Base-by-base conservation (phyloP, 2,113 vertebrate species). In the Corydoras sp. region DNA sequence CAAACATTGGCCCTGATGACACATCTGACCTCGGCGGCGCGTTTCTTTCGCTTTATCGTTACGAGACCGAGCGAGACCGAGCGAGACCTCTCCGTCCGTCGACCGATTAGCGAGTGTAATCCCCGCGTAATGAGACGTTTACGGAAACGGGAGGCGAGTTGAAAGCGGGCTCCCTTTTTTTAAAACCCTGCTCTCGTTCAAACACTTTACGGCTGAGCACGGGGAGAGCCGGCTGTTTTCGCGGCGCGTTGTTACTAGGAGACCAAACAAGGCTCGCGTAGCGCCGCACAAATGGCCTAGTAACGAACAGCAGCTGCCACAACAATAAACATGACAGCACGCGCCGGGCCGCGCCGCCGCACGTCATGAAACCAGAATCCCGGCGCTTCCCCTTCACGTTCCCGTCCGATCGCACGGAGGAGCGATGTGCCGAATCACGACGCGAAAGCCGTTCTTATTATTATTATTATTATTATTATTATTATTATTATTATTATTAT, bases 271-370 rank as follows among this genome's bases (percentile, higher is more conserved):
- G 62, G 62, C 30, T 73, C 3, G 51, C 53, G 9, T 64, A 5
- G 74, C 29, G 15, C 75, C 59, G 66, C 15, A 60, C 62, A 80
- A 72, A 60, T 74, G 71, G 32, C 78, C 73, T 80, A 70, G 81
- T 82, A 78, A 82, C 76, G 66, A 48, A 68, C 65, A 55, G 75
- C 74, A 76, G 75, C 77, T 75, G 58, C 75, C 69, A 78, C 73
- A 77, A 80, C 73, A 80, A 74, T 72, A 76, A 76, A 72, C 80
- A 77, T 30, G 62, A 64, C 32, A 55, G 67, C 31, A 61, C 58
- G 30, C 32, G 10, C 13, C 32, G 50, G 48, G 29, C 67, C 32
- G 50, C 53, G 29, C 67, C 29, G 30, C 68, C 64, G 30, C 9
- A 8, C 58, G 58, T 68, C 54, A 18, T 80, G 58, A 18, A 70